Base-by-base conservation (phyloP, 2,888 invertebrate species). In the Nematopogon swammerdamellus region DNA sequence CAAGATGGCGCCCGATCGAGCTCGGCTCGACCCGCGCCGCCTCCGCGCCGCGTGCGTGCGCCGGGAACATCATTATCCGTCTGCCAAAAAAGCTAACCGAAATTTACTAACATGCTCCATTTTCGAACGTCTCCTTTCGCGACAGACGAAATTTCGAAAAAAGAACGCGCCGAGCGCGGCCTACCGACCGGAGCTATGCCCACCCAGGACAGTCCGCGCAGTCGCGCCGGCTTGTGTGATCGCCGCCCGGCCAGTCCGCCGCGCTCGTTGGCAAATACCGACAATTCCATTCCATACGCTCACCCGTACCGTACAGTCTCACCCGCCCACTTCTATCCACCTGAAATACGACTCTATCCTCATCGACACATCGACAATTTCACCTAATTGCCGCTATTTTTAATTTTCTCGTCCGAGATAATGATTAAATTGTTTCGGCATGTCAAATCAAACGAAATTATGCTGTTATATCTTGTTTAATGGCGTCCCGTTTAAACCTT, bases 391-490 rank as follows among this genome's bases (percentile, higher is more conserved):
- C 51, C 57, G 64, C 67, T 70, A 73, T 73, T 77, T 75, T 67
- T 68, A 71, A 73, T 73, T 77, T 74, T 67, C 68, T 14, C 61
- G 54, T 62, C 65, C 52, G 68, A 72, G 68, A 70, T 79, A 77
- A 76, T 79, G 72, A 75, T 79, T 73, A 76, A 77, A 77, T 77
- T 75, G 75, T 75, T 77, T 75, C 75, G 79, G 79, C 70, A 74
- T 79, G 73, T 77, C 72, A 73, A 75, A 77, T 76, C 75, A 77
- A 74, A 79, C 71, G 68, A 76, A 77, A 79, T 77, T 74, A 79
- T 79, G 72, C 75, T 75, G 76, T 79, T 76, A 77, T 74, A 76
- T 74, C 72, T 76, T 73, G 72, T 75, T 76, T 72, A 74, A 76
- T 72, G 69, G 72, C 65, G 61, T 68, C 68, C 60, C 64, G 63